phyloP scores from a whole-genome alignment of 2,113 vertebrate genomes.

The Rhea americana region DNA sequence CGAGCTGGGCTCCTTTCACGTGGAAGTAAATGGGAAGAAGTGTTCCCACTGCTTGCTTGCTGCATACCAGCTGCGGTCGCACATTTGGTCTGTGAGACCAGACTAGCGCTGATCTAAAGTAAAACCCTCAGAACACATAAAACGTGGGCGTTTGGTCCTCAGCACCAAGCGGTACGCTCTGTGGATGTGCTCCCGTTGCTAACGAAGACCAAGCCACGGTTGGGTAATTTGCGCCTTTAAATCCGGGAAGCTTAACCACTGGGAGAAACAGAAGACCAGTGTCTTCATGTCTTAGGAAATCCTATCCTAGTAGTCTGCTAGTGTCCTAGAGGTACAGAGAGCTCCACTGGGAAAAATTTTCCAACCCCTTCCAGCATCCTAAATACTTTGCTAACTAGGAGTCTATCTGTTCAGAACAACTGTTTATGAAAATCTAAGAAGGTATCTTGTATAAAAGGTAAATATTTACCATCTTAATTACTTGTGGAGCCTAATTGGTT shows the following conservation, averaged over 20 bases:
- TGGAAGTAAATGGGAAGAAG: background rate
- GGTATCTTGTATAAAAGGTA: background rate
- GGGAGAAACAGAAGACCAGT: background rate
- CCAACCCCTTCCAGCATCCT: background rate
- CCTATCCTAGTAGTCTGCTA: background rate
- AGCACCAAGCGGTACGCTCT: background rate
- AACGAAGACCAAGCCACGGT: background rate
- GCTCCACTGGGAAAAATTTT: background rate
- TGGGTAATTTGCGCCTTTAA: background rate
- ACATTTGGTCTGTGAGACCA: accelerated
- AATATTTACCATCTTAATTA: background rate
- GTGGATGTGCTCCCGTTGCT: background rate
- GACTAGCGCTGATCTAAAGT: background rate
- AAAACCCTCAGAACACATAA: background rate
- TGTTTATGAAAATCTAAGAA: background rate
- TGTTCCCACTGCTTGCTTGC: background rate
- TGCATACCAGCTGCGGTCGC: background rate
- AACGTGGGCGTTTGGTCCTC: background rate
- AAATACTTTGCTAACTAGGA: background rate
- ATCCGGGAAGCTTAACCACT: background rate
- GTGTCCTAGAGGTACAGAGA: background rate
- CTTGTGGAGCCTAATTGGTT: background rate
- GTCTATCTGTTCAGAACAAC: background rate
- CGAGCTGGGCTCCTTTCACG: background rate
- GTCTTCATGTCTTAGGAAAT: background rate